Percentiles rank a stretch among this genome's conserved stretches.
phyloP scores from a whole-genome alignment of 2,113 vertebrate species.

The Zosterops lateralis region DNA sequence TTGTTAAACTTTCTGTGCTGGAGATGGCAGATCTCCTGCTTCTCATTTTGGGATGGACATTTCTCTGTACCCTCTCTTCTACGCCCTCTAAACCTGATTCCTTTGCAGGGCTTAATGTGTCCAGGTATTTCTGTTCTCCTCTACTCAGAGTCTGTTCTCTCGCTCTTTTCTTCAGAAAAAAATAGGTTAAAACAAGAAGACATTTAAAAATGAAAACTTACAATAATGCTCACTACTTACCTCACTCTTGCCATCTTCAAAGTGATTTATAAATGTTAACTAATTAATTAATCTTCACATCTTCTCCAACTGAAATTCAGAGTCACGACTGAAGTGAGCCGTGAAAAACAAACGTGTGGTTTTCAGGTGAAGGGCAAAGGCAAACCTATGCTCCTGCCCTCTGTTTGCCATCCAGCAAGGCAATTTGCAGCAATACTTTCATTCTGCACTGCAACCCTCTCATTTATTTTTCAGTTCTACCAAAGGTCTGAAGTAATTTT shows the following conservation, averaged over 20 bases:
- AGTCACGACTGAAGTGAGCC: neutral
- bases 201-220: slow-evolving; percentile 17
- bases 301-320: slow-evolving; percentile 6
- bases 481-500: slow-evolving; percentile 19
- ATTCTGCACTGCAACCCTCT: neutral
- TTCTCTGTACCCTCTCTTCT: neutral
- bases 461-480: neutral
- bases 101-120: neutral
- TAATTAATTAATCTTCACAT: slow-evolving; percentile 53
- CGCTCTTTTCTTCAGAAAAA: neutral
- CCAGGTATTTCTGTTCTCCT: neutral
- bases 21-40: neutral
- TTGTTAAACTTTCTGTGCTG: accelerated
- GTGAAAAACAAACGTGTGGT: neutral
- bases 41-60: neutral
- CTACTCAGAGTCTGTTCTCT: neutral
- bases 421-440: neutral
- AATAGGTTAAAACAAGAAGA: neutral
- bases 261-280: slow-evolving; percentile 53
- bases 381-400: neutral
- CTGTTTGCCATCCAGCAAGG: neutral
- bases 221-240: neutral
- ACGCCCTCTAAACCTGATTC: neutral
- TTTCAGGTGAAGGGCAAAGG: slow-evolving; percentile 12
- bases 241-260: slow-evolving; percentile 34